These are phyloP conservation scores for Macropus fuliginosus DNA, from an alignment of 2,797 vertebrate species.

Conservation along the genomic window DNA sequence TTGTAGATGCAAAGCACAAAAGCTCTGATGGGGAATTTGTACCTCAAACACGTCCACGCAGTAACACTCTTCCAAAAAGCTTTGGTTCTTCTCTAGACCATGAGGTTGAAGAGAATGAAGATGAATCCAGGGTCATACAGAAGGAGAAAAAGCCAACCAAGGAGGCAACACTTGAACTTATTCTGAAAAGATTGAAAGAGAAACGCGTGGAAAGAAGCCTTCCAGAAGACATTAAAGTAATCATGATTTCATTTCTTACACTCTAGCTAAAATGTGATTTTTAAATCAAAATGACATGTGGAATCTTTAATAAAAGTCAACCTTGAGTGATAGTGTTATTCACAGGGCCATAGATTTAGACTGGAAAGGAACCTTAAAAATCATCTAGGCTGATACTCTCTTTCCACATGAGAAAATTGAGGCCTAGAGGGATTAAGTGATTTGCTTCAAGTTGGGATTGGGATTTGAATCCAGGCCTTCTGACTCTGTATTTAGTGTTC, in stretches of 20 bases:
- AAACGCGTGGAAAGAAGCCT: conserved; percentile 94
- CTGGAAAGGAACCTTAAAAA: not conserved
- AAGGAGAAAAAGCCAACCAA: conserved; percentile 89
- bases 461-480: not conserved
- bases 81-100: conserved; percentile 97
- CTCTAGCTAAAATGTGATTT: not conserved
- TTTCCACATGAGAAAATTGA: not conserved
- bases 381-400: not conserved
- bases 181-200: conserved; percentile 92
- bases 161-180: conserved; percentile 94
- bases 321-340: not conserved
- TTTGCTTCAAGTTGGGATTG: not conserved
- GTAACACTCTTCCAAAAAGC: conserved; percentile 98
- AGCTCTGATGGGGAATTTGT: conserved; percentile 92
- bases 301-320: conserved; percentile 26
- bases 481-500: not conserved
- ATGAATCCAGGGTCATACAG: conserved; percentile 83
- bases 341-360: not conserved
- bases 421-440: not conserved
- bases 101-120: conserved; percentile 84
- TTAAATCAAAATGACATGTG: conserved; percentile 44
- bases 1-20: conserved; percentile 94
- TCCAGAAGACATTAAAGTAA: conserved; percentile 96
- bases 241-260: conserved; percentile 13
- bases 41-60: conserved; percentile 93